A percentile compares a stretch with the other conserved stretches of the same genome.
Conservation (phyloP, 1,140 invertebrate genomes). For the Drosophila leontia region DNA sequence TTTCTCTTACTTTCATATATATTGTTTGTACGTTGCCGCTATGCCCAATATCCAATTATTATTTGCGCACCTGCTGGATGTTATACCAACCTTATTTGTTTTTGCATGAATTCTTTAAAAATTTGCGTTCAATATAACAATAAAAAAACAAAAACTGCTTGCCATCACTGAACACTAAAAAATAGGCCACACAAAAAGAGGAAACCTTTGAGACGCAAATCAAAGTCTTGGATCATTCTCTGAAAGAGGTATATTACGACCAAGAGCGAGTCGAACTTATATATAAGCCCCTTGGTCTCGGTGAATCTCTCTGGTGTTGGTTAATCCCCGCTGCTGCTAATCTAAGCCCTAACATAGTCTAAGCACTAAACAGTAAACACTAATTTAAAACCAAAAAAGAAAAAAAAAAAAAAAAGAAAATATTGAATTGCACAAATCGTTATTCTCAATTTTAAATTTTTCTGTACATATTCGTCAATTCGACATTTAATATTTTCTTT, state of each 20-base stretch:
- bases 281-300: slow-evolving; percentile 35
- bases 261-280: slow-evolving; percentile 13
- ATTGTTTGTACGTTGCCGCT: slow-evolving; percentile 59
- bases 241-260: slow-evolving; percentile 95
- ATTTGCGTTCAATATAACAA: slow-evolving; percentile 41
- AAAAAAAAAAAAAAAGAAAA: slow-evolving; percentile 76
- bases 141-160: slow-evolving; percentile 21
- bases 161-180: slow-evolving; percentile 66
- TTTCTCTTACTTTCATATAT: slow-evolving; percentile 71
- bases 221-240: slow-evolving; percentile 94
- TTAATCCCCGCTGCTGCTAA: slow-evolving; percentile 28
- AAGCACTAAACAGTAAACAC: slow-evolving; percentile 26
- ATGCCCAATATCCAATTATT: slow-evolving; percentile 29
- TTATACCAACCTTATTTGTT: slow-evolving; percentile 38
- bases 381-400: not conserved
- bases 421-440: slow-evolving; percentile 85
- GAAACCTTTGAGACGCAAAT: slow-evolving; percentile 97
- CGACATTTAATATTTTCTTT: slow-evolving; percentile 82
- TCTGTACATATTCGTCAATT: slow-evolving; percentile 76
- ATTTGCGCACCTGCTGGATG: slow-evolving; percentile 59
- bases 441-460: slow-evolving; percentile 84
- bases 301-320: slow-evolving; percentile 68
- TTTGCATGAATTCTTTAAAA: slow-evolving; percentile 61
- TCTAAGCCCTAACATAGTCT: slow-evolving; percentile 14
- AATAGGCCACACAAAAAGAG: slow-evolving; percentile 97